Conservation (phyloP, 2,888 invertebrate genomes). For the Entomobrya proxima region DNA sequence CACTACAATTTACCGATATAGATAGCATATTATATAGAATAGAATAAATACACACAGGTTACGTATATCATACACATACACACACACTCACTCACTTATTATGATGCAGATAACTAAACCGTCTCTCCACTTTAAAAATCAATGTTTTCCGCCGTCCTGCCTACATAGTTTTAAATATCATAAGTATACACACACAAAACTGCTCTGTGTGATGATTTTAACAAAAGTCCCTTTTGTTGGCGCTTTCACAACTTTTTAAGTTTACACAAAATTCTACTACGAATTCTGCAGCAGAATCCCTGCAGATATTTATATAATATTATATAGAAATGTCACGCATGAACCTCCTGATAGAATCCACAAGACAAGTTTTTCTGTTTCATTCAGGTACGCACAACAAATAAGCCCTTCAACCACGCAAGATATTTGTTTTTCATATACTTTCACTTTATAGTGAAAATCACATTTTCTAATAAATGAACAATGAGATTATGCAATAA, state of each 20-base stretch:
- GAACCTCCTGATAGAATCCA: slow-evolving; percentile 10
- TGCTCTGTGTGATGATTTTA: slow-evolving; percentile 6
- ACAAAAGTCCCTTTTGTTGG: neutral
- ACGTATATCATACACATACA: neutral
- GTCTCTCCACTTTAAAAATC: slow-evolving; percentile 55
- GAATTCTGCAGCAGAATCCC: neutral
- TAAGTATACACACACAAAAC: neutral
- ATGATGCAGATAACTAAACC: slow-evolving; percentile 46
- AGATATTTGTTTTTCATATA: neutral
- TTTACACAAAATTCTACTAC: neutral
- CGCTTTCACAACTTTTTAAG: slow-evolving; percentile 26
- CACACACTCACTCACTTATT: slow-evolving; percentile 8
- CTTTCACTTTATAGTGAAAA: neutral
- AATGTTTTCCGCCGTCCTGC: slow-evolving; percentile 62
- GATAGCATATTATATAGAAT: neutral
- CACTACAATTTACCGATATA: no score
- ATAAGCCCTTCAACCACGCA: neutral
- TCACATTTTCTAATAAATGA: slow-evolving; percentile 20
- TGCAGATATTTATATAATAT: no score
- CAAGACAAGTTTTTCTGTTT: neutral
- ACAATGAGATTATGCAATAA: slow-evolving; percentile 58
- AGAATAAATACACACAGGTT: neutral
- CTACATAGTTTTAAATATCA: slow-evolving; percentile 37
- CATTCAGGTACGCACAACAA: slow-evolving; percentile 9
- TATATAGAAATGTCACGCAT: no score